Evolutionary conservation across 2,113 vertebrate species (phyloP).

Genomic region (Gyps fulvus): DNA sequence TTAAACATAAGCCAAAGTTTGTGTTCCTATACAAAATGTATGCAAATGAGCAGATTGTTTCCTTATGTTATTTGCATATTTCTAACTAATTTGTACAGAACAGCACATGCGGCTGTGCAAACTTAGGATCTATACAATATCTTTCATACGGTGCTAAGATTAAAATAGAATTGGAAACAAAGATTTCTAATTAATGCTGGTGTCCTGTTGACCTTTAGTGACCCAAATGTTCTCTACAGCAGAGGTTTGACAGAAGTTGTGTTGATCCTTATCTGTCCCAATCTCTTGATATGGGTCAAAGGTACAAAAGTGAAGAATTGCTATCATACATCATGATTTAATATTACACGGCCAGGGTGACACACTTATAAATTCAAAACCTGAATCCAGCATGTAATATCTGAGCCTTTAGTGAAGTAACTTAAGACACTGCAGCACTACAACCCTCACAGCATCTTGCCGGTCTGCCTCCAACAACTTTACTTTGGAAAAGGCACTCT

Average conservation of each 20-base stretch:
- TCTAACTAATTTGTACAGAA: neutral
- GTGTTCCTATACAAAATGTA: neutral
- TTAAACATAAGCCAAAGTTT: constrained; percentile 3
- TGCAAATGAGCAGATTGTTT: constrained; percentile 3
- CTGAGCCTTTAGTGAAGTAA: neutral
- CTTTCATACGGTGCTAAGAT: neutral
- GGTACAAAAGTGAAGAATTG: neutral
- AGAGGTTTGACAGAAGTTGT: neutral
- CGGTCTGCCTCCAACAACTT: neutral
- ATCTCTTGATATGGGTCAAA: neutral
- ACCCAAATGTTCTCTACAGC: neutral
- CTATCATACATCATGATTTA: neutral
- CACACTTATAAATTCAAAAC: neutral
- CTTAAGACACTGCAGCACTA: neutral
- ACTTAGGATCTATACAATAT: neutral
- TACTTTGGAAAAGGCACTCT: neutral
- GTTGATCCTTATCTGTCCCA: neutral
- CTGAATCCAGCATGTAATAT: neutral
- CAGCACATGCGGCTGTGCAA: neutral
- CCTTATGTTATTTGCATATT: neutral
- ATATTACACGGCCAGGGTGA: neutral
- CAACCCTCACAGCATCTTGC: neutral
- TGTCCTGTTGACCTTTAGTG: neutral
- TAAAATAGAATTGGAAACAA: neutral
- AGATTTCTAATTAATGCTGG: neutral